phyloP scores from a whole-genome alignment of 2,113 vertebrate genomes.

The Himantopus leucocephalus region DNA sequence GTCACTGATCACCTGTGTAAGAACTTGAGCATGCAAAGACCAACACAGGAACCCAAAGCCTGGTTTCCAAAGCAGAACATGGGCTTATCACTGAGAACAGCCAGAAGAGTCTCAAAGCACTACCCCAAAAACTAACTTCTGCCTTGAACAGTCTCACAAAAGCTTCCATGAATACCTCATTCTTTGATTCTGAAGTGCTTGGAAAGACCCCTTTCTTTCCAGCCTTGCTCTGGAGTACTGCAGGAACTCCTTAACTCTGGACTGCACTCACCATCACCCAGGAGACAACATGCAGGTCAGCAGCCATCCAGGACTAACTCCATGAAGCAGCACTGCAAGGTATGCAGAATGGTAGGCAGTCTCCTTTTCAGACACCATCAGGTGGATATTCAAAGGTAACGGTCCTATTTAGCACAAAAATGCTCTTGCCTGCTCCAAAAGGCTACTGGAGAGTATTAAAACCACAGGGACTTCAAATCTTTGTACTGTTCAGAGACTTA shows the following conservation, averaged over 20 bases:
- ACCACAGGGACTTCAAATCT: not conserved
- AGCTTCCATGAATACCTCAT: not conserved
- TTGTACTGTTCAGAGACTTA: not conserved
- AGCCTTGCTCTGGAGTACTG: not conserved
- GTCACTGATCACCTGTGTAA: not conserved
- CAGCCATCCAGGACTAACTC: not conserved
- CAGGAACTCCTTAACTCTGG: not conserved
- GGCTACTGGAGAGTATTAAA: not conserved
- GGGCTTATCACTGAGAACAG: not conserved
- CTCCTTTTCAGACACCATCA: not conserved
- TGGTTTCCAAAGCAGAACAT: not conserved
- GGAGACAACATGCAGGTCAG: not conserved
- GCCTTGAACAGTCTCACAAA: not conserved
- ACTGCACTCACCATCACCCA: not conserved
- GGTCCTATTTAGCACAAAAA: not conserved
- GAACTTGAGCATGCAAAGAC: not conserved
- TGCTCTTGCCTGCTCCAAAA: not conserved
- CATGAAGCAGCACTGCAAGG: not conserved
- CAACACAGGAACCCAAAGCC: not conserved
- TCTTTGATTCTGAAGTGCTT: not conserved
- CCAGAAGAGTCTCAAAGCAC: not conserved
- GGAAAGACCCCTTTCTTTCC: not conserved
- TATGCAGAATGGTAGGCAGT: not conserved
- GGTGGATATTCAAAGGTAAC: not conserved
- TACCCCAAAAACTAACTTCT: not conserved